Evolutionary conservation across 2,888 invertebrate species (phyloP).

Genomic region (Coremacera marginata): DNA sequence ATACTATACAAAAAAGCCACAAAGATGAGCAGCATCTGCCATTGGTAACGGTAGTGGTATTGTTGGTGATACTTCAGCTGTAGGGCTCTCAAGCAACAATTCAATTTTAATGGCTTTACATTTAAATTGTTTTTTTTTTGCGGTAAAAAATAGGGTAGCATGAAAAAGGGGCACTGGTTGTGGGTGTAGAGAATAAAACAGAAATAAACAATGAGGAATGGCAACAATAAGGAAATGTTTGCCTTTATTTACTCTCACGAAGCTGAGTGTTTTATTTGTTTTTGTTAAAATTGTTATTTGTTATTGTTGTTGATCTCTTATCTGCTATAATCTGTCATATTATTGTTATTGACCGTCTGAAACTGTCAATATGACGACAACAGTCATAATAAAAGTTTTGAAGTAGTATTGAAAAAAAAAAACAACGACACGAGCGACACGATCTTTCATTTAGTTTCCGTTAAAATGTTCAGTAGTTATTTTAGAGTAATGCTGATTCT

Average conservation of each 20-base stretch:
- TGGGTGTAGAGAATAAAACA: background rate
- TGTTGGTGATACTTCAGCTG: background rate
- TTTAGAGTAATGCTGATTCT: no score
- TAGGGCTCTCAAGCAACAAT: constrained; percentile 24
- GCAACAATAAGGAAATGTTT: constrained; percentile 44
- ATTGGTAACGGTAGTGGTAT: background rate
- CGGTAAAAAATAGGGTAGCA: background rate
- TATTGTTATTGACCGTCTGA: background rate
- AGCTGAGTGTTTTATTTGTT: constrained; percentile 57
- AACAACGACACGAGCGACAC: background rate
- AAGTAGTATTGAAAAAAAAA: background rate
- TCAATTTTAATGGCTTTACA: constrained; percentile 56
- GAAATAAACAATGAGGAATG: background rate
- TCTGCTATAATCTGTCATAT: constrained; percentile 5
- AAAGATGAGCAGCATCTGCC: constrained; percentile 5
- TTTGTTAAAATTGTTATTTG: background rate
- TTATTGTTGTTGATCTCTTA: background rate
- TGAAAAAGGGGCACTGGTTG: background rate
- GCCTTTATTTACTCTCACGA: constrained; percentile 33
- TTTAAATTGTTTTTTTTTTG: constrained; percentile 22
- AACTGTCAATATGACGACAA: no score
- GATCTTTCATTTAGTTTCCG: no score
- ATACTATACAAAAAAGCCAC: background rate
- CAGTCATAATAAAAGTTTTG: background rate
- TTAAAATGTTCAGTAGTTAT: no score